phyloP scores from a whole-genome alignment of 2,113 vertebrate genomes.

The Sapayoa aenigma region DNA sequence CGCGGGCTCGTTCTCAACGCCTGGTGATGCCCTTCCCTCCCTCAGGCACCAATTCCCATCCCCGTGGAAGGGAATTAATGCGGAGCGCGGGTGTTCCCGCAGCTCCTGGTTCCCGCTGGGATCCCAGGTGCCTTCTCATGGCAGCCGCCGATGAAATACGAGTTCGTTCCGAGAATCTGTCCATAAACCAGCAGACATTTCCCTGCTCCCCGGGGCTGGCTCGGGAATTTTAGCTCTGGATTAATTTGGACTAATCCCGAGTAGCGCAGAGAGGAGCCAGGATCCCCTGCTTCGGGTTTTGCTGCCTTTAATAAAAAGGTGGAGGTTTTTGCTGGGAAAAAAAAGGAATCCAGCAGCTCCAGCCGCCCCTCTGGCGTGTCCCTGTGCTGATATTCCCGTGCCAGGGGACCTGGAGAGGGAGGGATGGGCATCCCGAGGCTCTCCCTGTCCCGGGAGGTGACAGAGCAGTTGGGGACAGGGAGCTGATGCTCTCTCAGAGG shows the following conservation, averaged over 20 bases:
- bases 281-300: neutral
- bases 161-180: neutral
- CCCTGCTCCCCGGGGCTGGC: neutral
- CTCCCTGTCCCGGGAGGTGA: too few species aligned
- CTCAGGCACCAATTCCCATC: too few species aligned
- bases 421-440: too few species aligned
- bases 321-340: neutral
- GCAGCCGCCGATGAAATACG: neutral
- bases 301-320: neutral
- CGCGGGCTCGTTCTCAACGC: accelerated
- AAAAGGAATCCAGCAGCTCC: neutral
- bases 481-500: too few species aligned
- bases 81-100: neutral
- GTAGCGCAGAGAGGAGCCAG: neutral
- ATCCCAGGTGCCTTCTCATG: neutral
- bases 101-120: neutral
- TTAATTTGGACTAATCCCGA: neutral
- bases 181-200: neutral
- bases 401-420: too few species aligned
- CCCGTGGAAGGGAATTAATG: accelerated
- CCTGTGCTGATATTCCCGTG: neutral
- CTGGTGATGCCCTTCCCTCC: too few species aligned
- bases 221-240: neutral
- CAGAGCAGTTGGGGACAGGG: too few species aligned
- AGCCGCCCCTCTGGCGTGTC: accelerated